Conservation (phyloP, 2,888 invertebrate genomes). For the Carterocephalus palaemon region DNA sequence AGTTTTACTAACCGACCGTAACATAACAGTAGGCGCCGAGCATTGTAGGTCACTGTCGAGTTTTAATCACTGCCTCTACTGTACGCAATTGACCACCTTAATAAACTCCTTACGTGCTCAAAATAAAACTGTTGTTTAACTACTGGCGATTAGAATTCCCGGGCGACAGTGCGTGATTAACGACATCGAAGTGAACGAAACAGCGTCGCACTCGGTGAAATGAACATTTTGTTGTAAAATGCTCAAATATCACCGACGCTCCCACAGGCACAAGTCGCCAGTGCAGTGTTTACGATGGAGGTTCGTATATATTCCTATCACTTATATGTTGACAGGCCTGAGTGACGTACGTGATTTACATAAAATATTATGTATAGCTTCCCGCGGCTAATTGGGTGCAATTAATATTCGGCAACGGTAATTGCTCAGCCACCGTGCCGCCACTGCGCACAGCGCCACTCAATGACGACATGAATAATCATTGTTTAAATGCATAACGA, state of each 20-base stretch:
- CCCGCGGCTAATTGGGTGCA: conserved; percentile 1
- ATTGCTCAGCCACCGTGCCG: conserved; percentile 1
- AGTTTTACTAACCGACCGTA: conserved; percentile 49
- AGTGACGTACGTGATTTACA: no score
- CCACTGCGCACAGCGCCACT: background rate
- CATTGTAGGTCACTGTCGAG: conserved; percentile 42
- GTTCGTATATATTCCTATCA: no score
- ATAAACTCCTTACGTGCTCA: conserved; percentile 36
- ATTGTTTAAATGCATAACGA: background rate
- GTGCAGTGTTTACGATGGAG: conserved; percentile 76
- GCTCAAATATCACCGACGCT: conserved; percentile 78
- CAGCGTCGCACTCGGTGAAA: conserved; percentile 55
- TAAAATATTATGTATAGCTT: no score
- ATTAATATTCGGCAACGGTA: conserved; percentile 2
- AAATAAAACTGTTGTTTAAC: conserved; percentile 41
- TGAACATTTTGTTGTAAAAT: conserved; percentile 75
- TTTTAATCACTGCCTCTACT: conserved; percentile 37
- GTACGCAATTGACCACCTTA: conserved; percentile 29
- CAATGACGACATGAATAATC: background rate
- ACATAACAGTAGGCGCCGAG: conserved; percentile 50
- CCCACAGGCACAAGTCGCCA: conserved; percentile 73
- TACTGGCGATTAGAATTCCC: conserved; percentile 38
- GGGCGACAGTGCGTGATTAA: conserved; percentile 39
- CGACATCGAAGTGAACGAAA: conserved; percentile 40
- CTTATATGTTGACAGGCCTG: background rate